Conservation (phyloP, 2,113 vertebrate species). For the Psilopsiagon aymara region DNA sequence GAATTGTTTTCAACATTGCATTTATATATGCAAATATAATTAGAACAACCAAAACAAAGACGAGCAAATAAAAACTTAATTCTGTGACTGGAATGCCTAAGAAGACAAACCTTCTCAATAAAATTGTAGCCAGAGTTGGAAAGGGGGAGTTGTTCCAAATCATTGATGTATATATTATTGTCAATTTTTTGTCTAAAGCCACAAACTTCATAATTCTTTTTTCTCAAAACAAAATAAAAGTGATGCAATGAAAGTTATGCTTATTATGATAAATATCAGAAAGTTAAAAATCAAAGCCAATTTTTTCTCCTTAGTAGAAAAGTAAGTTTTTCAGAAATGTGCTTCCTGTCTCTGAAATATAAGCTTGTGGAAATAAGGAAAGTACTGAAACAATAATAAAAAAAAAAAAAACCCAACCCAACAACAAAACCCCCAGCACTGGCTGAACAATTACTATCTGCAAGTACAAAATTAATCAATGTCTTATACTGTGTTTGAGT, state of each 20-base stretch:
- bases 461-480: background rate
- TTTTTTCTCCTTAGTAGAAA: background rate
- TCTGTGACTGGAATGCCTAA: background rate
- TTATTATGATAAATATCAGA: background rate
- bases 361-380: background rate
- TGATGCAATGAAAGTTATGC: background rate
- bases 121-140: background rate
- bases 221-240: background rate
- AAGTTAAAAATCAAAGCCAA: background rate
- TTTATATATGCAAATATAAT: background rate
- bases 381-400: background rate
- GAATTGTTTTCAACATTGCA: background rate
- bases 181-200: accelerated
- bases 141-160: background rate
- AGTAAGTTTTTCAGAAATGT: background rate
- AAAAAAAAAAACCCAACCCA: background rate
- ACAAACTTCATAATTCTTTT: background rate
- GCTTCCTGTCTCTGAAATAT: background rate
- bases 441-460: background rate
- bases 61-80: background rate
- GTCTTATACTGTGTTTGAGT: background rate
- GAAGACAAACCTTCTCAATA: background rate
- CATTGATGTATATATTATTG: background rate
- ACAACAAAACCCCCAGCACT: background rate
- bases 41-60: background rate